Percentiles rank a stretch among this genome's conserved stretches.
phyloP scores from a whole-genome alignment of 2,888 invertebrate genomes.

The Galeopsomyia nigrocyanea region DNA sequence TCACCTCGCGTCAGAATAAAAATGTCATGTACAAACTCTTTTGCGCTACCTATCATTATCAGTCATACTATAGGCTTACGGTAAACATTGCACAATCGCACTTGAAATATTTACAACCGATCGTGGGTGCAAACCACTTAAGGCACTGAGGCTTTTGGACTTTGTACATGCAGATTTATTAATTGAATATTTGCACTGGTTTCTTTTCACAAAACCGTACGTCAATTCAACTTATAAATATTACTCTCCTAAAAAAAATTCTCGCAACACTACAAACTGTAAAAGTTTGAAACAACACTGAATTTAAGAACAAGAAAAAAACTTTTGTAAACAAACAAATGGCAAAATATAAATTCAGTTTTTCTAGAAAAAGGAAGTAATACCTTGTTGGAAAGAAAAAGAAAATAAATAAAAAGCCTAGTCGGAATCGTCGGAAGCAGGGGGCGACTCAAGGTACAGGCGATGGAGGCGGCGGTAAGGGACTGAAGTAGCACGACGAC shows the following conservation, averaged over 20 bases:
- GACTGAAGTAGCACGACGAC: slow-evolving; percentile 84
- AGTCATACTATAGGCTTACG: slow-evolving; percentile 9
- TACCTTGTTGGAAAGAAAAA: slow-evolving; percentile 2
- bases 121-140: slow-evolving; percentile 16
- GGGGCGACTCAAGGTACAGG: slow-evolving; percentile 69
- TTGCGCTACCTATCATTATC: slow-evolving; percentile 20
- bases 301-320: no score
- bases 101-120: slow-evolving; percentile 26
- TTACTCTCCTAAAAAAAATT: no score
- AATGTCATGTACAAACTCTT: slow-evolving; percentile 49
- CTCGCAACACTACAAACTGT: no score
- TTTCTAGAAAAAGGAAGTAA: no score
- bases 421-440: slow-evolving; percentile 17
- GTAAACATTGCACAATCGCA: slow-evolving; percentile 35
- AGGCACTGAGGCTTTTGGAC: slow-evolving; percentile 58
- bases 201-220: no score
- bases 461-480: slow-evolving; percentile 88
- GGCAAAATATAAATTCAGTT: neutral
- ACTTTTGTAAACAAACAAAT: neutral
- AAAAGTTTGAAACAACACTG: no score
- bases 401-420: neutral
- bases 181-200: slow-evolving; percentile 56
- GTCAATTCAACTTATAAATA: no score
- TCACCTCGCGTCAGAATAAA: slow-evolving; percentile 17
- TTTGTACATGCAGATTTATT: slow-evolving; percentile 52